Base-by-base conservation (phyloP, 2,113 vertebrate genomes). In the Callorhinus ursinus region DNA sequence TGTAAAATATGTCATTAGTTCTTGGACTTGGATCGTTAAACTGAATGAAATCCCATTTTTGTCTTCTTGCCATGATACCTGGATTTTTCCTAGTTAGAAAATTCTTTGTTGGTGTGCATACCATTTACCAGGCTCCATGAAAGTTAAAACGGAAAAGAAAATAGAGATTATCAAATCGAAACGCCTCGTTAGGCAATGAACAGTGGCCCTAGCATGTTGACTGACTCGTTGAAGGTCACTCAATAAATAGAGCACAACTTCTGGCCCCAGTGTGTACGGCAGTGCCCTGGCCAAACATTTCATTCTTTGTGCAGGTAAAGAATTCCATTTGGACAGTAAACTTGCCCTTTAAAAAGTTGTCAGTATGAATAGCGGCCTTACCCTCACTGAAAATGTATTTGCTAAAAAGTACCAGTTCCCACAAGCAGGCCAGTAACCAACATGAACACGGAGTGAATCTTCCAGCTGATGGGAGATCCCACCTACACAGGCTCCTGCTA, bases 71-170 rank as follows among this genome's bases (percentile, higher is more conserved):
- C 72, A 11, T 53, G 36, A 36, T 88, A 63, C 39, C 28, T 93
- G 55, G 63, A 77, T 42, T 90, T 95, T 42, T 84, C 42, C 85
- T 92, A 55, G 26, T 92, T 89, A 93, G 65, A 74, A 59, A n/a
- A 85, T 61, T 96, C 89, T 93, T 89, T 89, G 63, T 90, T 82
- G 57, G 36, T 49, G 21, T 61, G 33, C n/a, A 57, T 55, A 26
- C 36, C 36, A 67, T 57, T 69, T 77, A 65, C 71, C n/a, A 67
- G 88, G 59, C 39, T 84, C 72, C 61, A 22, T 72, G 96, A 88
- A 95, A 93, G 49, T 92, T 93, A 92, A 96, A 95, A 82, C 24
- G 61, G 59, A 92, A 86, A 89, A 81, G 55, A 76, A 91, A 90
- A 76, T 36, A 85, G 31, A 91, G 49, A 81, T 42, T 39, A 51